Conservation (phyloP, 1,140 invertebrate genomes). For the Thaumatotibia leucotreta region DNA sequence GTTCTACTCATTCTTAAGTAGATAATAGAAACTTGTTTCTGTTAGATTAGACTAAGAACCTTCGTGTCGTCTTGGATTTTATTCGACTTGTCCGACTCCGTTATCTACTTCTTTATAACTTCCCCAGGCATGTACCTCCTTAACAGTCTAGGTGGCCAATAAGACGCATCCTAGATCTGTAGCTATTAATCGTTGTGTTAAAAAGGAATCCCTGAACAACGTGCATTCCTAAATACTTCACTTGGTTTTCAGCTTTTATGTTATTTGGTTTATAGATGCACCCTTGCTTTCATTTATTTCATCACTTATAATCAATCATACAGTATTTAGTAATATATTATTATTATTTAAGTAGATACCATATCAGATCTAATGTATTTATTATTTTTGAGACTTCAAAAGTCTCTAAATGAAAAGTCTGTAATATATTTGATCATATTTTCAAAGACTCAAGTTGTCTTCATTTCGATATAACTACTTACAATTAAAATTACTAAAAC, state of each 20-base stretch:
- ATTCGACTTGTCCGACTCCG: constrained; percentile 34
- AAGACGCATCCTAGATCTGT: neutral
- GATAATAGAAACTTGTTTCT: constrained; percentile 34
- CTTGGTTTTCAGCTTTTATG: neutral
- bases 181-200: constrained; percentile 1
- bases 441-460: too few relatives aligned
- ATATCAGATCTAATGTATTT: neutral
- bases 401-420: too few relatives aligned
- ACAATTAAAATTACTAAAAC: too few relatives aligned
- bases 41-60: constrained; percentile 37
- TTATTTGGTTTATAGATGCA: neutral
- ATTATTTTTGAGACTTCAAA: neutral
- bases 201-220: neutral
- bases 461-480: too few relatives aligned
- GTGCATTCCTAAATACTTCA: constrained; percentile 7
- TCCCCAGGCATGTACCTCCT: constrained; percentile 45
- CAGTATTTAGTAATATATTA: neutral
- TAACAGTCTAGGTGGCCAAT: constrained; percentile 28
- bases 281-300: constrained; percentile 13
- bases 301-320: neutral
- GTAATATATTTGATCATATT: too few relatives aligned
- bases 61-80: constrained; percentile 32
- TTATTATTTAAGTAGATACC: neutral
- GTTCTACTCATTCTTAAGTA: constrained; percentile 37
- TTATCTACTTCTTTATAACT: constrained; percentile 24